phyloP scores from a whole-genome alignment of 2,113 vertebrate species.

The Epinephelus lanceolatus region DNA sequence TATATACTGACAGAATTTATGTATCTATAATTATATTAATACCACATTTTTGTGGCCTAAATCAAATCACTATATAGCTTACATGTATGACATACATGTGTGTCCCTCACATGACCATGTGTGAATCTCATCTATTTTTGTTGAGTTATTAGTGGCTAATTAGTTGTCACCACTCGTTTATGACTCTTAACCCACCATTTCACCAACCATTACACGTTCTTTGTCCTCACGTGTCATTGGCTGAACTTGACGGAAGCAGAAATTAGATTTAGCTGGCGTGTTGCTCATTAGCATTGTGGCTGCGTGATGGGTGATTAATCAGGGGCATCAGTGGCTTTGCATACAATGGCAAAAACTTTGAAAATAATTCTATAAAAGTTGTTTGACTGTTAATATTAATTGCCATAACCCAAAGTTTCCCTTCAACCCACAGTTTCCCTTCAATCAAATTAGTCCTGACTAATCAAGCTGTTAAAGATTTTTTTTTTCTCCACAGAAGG shows the following conservation, averaged over 20 bases:
- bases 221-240: constrained; percentile 23
- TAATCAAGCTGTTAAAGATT: constrained; percentile 50
- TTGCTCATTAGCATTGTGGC: constrained; percentile 52
- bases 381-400: constrained; percentile 46
- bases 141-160: constrained; percentile 50
- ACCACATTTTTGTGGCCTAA: not conserved
- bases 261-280: constrained; percentile 34
- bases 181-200: constrained; percentile 17
- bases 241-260: constrained; percentile 33
- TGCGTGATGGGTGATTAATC: constrained; percentile 44
- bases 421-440: constrained; percentile 13
- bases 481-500: constrained; percentile 34
- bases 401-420: constrained; percentile 20
- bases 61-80: not conserved
- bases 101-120: not conserved
- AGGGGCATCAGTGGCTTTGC: constrained; percentile 15
- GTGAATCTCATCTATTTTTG: not conserved
- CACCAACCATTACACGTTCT: constrained; percentile 33
- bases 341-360: constrained; percentile 22
- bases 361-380: constrained; percentile 53
- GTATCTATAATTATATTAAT: not conserved
- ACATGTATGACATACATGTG: not conserved
- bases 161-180: constrained; percentile 35
- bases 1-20: not conserved
- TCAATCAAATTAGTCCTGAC: constrained; percentile 53